Conservation (phyloP, 2,113 vertebrate genomes). For the Crotophaga sulcirostris region DNA sequence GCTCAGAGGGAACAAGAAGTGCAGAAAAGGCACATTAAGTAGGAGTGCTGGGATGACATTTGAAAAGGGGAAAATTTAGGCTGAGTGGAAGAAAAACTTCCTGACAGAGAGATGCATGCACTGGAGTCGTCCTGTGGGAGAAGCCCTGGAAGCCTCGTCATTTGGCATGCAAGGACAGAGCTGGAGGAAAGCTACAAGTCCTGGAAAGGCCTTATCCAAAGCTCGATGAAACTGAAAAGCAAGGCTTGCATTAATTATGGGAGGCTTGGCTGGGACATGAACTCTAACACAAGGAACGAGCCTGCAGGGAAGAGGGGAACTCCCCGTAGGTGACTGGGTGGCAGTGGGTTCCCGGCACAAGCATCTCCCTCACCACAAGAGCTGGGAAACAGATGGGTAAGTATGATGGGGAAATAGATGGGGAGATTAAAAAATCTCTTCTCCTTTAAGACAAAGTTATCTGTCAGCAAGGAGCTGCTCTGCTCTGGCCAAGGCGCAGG, state of each 20-base stretch:
- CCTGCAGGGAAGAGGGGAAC: neutral
- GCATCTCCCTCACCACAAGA: neutral
- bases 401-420: neutral
- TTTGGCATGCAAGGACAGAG: neutral
- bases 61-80: conserved; percentile 37
- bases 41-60: conserved; percentile 29
- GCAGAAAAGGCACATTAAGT: neutral
- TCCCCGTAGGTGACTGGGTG: neutral
- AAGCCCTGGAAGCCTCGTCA: conserved; percentile 51
- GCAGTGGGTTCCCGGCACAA: neutral
- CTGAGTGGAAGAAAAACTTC: conserved; percentile 33
- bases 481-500: neutral
- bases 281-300: neutral
- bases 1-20: neutral
- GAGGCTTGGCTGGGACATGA: neutral
- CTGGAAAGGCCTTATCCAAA: conserved; percentile 44
- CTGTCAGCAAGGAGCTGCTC: neutral
- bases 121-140: neutral
- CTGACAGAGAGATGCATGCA: conserved; percentile 30
- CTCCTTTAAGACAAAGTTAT: conserved; percentile 53
- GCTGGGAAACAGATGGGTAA: neutral
- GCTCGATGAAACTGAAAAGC: neutral
- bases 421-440: neutral
- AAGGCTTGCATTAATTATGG: neutral
- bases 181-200: conserved; percentile 45